These are phyloP conservation scores for Coluber constrictor DNA, from an alignment of 2,797 vertebrate species.

Conservation along the genomic window DNA sequence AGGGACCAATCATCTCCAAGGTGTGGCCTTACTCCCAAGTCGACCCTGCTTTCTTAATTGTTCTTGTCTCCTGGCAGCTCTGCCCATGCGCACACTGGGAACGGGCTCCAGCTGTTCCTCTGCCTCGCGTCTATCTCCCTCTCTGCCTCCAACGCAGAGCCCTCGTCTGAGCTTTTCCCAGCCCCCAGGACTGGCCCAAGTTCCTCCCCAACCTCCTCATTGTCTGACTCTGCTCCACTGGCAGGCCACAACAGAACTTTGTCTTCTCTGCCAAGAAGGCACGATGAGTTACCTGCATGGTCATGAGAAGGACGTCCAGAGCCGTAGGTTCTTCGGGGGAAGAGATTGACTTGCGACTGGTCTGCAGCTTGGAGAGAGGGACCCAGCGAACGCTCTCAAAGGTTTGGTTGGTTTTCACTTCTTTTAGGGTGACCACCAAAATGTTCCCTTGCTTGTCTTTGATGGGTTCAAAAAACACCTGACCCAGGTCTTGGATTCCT, in stretches of 20 bases:
- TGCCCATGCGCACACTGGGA: too few species aligned
- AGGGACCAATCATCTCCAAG: too few species aligned
- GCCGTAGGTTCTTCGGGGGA: slow-evolving; percentile 85
- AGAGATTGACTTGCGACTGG: slow-evolving; percentile 84
- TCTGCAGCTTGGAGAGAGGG: slow-evolving; percentile 84
- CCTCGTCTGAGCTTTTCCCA: too few species aligned
- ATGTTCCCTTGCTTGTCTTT: slow-evolving; percentile 90
- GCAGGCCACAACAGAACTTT: background rate
- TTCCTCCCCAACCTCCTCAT: too few species aligned
- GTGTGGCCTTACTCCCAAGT: too few species aligned
- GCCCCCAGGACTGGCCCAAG: too few species aligned
- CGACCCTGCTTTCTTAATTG: too few species aligned
- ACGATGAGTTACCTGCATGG: slow-evolving; percentile 73
- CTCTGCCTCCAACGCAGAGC: too few species aligned
- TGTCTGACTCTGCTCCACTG: too few species aligned
- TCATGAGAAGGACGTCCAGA: slow-evolving; percentile 84
- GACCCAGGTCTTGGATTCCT: slow-evolving; percentile 86
- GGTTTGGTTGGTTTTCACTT: slow-evolving; percentile 77
- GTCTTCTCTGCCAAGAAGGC: background rate
- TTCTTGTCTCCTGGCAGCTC: too few species aligned
- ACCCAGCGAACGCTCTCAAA: slow-evolving; percentile 85
- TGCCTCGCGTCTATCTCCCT: too few species aligned
- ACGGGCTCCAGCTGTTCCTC: too few species aligned
- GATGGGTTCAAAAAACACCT: slow-evolving; percentile 87
- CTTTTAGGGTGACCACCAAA: slow-evolving; percentile 85